phyloP scores from a whole-genome alignment of 2,797 vertebrate species.

The Nothura maculosa region DNA sequence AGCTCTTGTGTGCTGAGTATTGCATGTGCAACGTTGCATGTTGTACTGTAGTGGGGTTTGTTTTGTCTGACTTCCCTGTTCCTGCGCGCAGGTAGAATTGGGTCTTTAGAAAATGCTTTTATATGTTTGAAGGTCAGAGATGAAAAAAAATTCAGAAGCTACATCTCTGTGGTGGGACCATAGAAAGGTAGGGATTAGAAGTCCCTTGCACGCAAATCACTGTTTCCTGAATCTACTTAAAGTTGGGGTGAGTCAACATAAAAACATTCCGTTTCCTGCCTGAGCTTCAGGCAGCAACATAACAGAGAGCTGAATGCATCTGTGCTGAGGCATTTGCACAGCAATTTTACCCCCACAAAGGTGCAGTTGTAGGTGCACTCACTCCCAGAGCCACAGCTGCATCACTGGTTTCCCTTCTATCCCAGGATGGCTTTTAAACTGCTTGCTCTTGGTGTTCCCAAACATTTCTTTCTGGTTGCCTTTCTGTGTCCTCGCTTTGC shows the following conservation, averaged over 20 bases:
- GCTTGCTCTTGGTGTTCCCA: rapidly evolving
- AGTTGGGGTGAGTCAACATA: neutral
- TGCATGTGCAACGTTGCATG: neutral
- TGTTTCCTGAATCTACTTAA: neutral
- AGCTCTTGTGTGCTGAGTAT: neutral
- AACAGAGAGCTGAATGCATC: neutral
- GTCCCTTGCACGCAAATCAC: neutral
- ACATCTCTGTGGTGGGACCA: neutral
- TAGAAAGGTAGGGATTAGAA: neutral
- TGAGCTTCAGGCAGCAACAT: neutral
- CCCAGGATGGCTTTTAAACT: neutral
- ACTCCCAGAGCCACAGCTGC: neutral
- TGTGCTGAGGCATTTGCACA: neutral
- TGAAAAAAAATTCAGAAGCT: neutral
- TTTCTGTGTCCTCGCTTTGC: neutral
- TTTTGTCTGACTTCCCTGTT: neutral
- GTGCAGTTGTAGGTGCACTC: neutral
- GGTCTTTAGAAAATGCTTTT: neutral
- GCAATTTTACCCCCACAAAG: neutral
- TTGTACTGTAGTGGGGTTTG: neutral
- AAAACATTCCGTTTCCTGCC: neutral
- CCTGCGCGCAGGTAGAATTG: neutral
- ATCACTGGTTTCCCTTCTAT: neutral
- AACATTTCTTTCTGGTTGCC: neutral
- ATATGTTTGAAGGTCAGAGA: neutral